Base-by-base conservation (phyloP, 1,140 invertebrate species). In the Platyscapa corneri region DNA sequence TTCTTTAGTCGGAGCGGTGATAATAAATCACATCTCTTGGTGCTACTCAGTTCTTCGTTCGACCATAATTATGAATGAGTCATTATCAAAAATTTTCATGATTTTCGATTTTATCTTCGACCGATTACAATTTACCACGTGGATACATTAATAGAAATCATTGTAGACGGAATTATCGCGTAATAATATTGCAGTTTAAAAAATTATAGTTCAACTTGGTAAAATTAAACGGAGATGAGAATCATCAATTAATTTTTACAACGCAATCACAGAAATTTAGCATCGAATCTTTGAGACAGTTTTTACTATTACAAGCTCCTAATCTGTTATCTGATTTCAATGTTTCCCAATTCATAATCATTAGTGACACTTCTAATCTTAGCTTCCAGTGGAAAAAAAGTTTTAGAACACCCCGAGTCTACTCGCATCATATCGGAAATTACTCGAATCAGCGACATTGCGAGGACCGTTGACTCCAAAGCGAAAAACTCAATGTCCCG, bases 11-110 rank as follows among this genome's bases (percentile, higher is more conserved):
- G 49, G 2, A 53, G 49, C 49, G 10, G 18, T 37, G 20, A 8
- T 37, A 64, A 39, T 64, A 79, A 64, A 79, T 79, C 32, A 16
- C 30, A 60, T 78, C 6, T 67, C 53, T 67, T 80, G 14, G n/a
- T 42, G n/a, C 39, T 3, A 3, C 39, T 20, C 12, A 0, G 18
- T 53, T 14, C 16, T 65, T 20, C 6, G 30, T 32, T 27, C 42
- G 27, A 64, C 64, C n/a, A 14, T 49, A 3, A 67, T 80, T 80
- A 30, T 67, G 1, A 67, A 12, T 80, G 32, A 67, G n/a, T 80
- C 56, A 67, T 32, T 65, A 64, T 65, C 16, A 67, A 3, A 18
- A 65, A 39, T 42, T 79, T 39, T 64, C 49, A 20, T 42, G 7
- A 56, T 34, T 74, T 39, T 37, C 8, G 23, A 27, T 14, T 60